Evolutionary conservation across 2,797 vertebrate genomes (phyloP), one percentile per base, ranked within the genome.

Genomic region (Macroramphosus scolopax): DNA sequence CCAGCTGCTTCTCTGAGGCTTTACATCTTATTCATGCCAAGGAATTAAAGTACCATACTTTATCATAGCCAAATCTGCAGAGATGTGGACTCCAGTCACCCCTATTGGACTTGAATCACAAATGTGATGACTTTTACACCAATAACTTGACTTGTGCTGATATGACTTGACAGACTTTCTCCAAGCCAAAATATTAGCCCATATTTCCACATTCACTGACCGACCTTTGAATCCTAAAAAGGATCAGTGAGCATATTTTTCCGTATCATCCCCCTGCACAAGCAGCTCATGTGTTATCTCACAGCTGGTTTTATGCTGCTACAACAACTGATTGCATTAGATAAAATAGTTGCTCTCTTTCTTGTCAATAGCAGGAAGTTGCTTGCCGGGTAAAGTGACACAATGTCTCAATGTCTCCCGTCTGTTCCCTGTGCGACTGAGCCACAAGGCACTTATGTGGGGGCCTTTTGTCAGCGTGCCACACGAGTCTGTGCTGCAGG

Each of bases 281-380:
- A 29, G 31, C 24, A 28, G 12, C 13, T 48, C 20, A 14, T 14
- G 1, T 17, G 16, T 33, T 42, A 34, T 45, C 22, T 43, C 13
- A 25, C 22, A 11, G 20, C 24, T 51, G 1, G 3, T 5, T 15
- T 32, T 40, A 39, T 40, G 14, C 6, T 22, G 32, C 2, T 17
- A 16, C 31, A 45, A 32, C 29, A 29, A 13, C 44, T 55, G 46
- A 50, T 37, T 47, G 36, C 26, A 17, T 29, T 42, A 62, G 51
- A 34, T 50, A 65, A 63, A 36, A 54, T 28, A 75, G 71, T 64
- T 74, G 28, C 39, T 39, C 48, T 56, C 29, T 35, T 20, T 20
- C 60, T 42, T 42, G 13, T 73, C 57, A 75, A 73, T 77, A 5
- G 54, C 66, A 79, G 82, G 81, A 86, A 85, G 66, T 55, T 13